Base-by-base conservation (phyloP, 1,140 invertebrate species). In the Halesus radiatus region DNA sequence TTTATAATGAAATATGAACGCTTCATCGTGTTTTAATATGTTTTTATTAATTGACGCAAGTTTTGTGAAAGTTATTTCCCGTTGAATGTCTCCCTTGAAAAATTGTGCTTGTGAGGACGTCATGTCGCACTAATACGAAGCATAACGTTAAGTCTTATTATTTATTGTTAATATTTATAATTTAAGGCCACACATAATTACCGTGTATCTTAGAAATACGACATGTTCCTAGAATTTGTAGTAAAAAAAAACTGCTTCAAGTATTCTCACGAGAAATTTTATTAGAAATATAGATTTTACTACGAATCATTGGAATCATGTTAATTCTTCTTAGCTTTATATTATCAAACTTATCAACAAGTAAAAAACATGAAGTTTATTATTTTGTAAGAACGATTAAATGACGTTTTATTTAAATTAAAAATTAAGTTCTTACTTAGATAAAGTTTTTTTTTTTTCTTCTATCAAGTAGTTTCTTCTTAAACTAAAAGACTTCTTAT, bases 151-250 rank as follows among this genome's bases (percentile, higher is more conserved):
- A 79, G 78, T 79, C 78, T 79, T 79, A 79, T 79, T 20, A 60
- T 32, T 56, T 79, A 79, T 74, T 79, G 78, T 79, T 79, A 79
- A 74, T 74, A 54, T 56, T 60, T 79, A 56, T 72, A 73, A 37
- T 58, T 62, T 79, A 79, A 79, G 78, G 78, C 78, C 78, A 79
- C 78, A 79, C 78, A 60, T 73, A 79, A 68, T 73, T 79, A 79
- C 78, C 78, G 60, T 79, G 78, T 79, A 79, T 79, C 78, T 70
- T 79, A 79, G 72, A 64, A 62, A 79, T 70, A 79, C 13, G 22
- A 53, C 45, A 68, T 60, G 22, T 54, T 54, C 45, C n/a, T 23
- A 60, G 2, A 60, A 76, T 76, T 64, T 20, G 8, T 50, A 37
- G 58, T 32, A 62, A 64, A 72, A 62, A 64, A 72, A 23, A 72